Evolutionary conservation across 1,140 invertebrate genomes (phyloP), one percentile per base, ranked within the genome.

Genomic region (Euura saliciscinereae): DNA sequence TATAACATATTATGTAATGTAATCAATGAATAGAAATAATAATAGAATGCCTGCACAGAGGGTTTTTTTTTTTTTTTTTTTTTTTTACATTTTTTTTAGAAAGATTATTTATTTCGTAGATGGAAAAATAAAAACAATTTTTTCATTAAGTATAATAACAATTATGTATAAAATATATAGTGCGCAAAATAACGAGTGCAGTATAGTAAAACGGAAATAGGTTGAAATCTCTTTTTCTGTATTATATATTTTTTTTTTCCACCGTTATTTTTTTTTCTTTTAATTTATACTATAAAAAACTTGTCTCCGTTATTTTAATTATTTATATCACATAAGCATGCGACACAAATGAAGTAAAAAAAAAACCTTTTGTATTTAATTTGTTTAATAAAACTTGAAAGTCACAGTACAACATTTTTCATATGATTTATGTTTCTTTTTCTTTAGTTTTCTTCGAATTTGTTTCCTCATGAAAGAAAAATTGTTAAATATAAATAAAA

Each of bases 331-430:
- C 70, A 71, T 69, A 66, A 69, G 68, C 71, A 72, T 59, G 46
- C 65, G 74, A 45, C 78, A 79, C 73, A 69, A 28, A 28, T 28
- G 28, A 28, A 28, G 28, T 28, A 28, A 73, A 72, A 43, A 77
- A 75, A 76, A 80, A 77, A 78, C 75, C 78, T 85, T 85, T 87
- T 85, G 80, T 84, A 85, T 84, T 86, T 84, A 84, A 83, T 84
- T 85, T 81, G 80, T 80, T 83, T 83, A 84, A 85, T 81, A 84
- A 85, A 85, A 86, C 78, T 83, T 80, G 78, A 83, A 85, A 59
- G 51, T 84, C 76, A 84, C 82, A 87, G 83, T 86, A 86, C 80
- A 85, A 84, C 66, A 28, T 28, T 28, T 28, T 28, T 28, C 73
- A 28, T 73, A 51, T 11, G 44, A 51, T 71, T 59, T 68, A 28